Evolutionary conservation across 2,888 invertebrate species (phyloP).

Genomic region (Cosmia pyralina): DNA sequence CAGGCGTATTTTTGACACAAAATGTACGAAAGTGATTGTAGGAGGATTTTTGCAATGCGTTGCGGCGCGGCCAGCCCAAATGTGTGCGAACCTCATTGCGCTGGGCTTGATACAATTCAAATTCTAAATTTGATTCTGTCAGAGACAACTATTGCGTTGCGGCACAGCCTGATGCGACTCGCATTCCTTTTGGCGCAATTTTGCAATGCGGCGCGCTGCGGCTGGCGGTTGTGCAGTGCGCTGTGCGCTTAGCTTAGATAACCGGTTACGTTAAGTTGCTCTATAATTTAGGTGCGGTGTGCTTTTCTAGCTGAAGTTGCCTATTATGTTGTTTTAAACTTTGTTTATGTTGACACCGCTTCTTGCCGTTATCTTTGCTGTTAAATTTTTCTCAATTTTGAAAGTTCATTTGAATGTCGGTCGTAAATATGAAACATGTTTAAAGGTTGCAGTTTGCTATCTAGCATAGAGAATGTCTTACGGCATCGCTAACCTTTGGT

Average conservation of each 20-base stretch:
- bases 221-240: neutral
- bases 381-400: slow-evolving; percentile 13
- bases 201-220: neutral
- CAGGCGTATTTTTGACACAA: too few relatives aligned
- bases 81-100: neutral
- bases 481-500: slow-evolving; percentile 47
- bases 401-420: slow-evolving; percentile 9
- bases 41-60: neutral
- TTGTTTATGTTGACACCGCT: slow-evolving; percentile 30
- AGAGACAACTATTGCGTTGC: neutral
- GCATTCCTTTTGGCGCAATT: neutral
- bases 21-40: neutral
- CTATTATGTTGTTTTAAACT: slow-evolving; percentile 11
- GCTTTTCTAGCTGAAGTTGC: slow-evolving; percentile 38
- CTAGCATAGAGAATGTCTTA: slow-evolving; percentile 32
- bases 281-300: slow-evolving; percentile 25
- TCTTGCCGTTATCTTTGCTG: slow-evolving; percentile 29
- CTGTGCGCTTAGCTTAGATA: slow-evolving; percentile 13
- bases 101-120: neutral
- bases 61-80: neutral
- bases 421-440: slow-evolving; percentile 9
- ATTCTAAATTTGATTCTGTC: neutral
- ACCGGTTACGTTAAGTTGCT: slow-evolving; percentile 20
- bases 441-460: slow-evolving; percentile 21
- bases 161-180: neutral